Conservation (phyloP, 2,888 invertebrate species). For the Pseudococcus viburni region DNA sequence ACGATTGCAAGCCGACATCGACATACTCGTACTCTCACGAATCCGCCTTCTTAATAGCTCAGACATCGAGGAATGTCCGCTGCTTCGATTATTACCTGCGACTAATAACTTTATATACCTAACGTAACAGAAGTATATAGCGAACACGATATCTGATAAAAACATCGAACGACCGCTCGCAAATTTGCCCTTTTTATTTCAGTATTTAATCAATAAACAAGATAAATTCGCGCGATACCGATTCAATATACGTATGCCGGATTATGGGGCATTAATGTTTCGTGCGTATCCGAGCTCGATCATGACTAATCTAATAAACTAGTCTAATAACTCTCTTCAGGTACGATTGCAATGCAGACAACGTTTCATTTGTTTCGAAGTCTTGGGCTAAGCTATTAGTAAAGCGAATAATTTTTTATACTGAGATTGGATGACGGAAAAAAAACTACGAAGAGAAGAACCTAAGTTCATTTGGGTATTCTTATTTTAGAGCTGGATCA, state of each 20-base stretch:
- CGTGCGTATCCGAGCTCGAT: background rate
- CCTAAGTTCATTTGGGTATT: no score
- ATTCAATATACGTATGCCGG: background rate
- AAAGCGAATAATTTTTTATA: no score
- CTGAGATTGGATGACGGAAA: no score
- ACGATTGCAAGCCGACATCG: background rate
- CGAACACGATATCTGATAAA: slow-evolving; percentile 5
- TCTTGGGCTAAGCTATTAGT: no score
- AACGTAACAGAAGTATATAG: slow-evolving; percentile 1
- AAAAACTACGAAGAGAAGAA: no score
- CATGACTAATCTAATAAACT: slow-evolving; percentile 1
- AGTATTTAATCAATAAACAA: slow-evolving; percentile 3
- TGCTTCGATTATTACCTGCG: slow-evolving; percentile 4
- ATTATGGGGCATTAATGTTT: background rate
- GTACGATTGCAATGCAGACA: background rate
- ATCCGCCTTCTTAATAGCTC: slow-evolving; percentile 28
- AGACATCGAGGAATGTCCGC: slow-evolving; percentile 39
- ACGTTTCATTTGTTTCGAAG: no score
- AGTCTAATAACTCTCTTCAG: background rate
- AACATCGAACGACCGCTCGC: background rate
- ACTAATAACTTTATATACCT: slow-evolving; percentile 26
- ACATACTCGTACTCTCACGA: slow-evolving; percentile 1
- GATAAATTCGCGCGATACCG: slow-evolving; percentile 16
- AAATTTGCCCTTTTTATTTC: background rate
- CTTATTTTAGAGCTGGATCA: no score